Conservation (phyloP, 2,888 invertebrate genomes). For the Lycaena phlaeas region DNA sequence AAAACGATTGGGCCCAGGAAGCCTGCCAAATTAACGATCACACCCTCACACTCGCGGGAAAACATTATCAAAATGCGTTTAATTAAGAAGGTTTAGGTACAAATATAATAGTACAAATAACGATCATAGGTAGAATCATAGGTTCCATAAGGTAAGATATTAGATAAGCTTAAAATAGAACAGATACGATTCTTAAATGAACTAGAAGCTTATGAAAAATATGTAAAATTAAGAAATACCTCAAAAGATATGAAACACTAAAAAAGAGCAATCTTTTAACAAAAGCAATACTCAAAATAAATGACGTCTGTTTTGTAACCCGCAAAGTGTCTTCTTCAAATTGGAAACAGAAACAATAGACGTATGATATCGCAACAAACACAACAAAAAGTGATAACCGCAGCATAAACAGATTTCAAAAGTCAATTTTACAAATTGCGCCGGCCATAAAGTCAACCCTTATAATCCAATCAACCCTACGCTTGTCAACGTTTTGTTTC, state of each 20-base stretch:
- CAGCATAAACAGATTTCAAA: slow-evolving; percentile 60
- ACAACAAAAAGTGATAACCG: slow-evolving; percentile 48
- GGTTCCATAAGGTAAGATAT: too few species aligned
- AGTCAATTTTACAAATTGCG: slow-evolving; percentile 71
- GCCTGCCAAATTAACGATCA: slow-evolving; percentile 34
- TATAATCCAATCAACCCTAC: slow-evolving; percentile 68
- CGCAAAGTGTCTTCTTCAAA: slow-evolving; percentile 36
- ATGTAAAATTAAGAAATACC: too few species aligned
- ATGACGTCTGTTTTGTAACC: slow-evolving; percentile 29
- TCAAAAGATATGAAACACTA: too few species aligned
- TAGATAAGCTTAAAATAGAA: too few species aligned
- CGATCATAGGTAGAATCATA: too few species aligned
- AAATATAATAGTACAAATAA: too few species aligned
- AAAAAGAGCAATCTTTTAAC: too few species aligned
- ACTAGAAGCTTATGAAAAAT: too few species aligned
- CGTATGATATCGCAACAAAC: slow-evolving; percentile 45
- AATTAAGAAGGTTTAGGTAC: too few species aligned
- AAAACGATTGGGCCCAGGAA: slow-evolving; percentile 28
- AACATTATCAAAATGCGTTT: slow-evolving; percentile 18
- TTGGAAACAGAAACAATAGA: slow-evolving; percentile 46
- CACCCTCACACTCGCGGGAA: slow-evolving; percentile 28
- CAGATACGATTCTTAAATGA: too few species aligned
- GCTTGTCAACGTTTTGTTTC: slow-evolving; percentile 71
- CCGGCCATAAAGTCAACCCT: slow-evolving; percentile 67
- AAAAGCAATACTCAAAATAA: too few species aligned